Evolutionary conservation across 2,888 invertebrate genomes (phyloP), one percentile per base, ranked within the genome.

Genomic region (Chymomyza amoena): DNA sequence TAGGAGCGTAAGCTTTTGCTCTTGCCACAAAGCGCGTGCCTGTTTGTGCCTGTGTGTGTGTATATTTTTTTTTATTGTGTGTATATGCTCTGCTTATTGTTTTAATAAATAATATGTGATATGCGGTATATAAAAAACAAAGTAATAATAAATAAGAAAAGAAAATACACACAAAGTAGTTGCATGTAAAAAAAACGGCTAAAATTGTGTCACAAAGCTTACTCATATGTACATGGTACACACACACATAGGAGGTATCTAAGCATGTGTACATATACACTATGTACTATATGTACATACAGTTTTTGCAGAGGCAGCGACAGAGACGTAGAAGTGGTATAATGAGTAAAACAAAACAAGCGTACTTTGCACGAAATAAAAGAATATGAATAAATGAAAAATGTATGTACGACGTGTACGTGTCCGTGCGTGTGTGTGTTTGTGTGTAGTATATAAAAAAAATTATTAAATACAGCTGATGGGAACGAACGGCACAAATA

Each of bases 21-120:
- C 51, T 4, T 16, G 70, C 78, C 75, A 78, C 76, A 78, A 75
- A 77, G 68, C 73, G 77, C 76, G 77, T 75, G 78, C 78, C 72
- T 77, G 39, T 45, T 10, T 45, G 39, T 45, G 13, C 13, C 13
- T 45, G 39, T 13, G 39, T 13, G 39, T 7, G 39, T 45, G 13
- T 45, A 13, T 45, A 4, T 25, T 25, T 25, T 25, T 25, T 25
- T 25, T 25, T 25, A 25, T 25, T 25, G 13, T 45, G 39, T 45
- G 13, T 45, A 13, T 13, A 45, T 45, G 13, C 36, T 36, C 36
- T 7, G 36, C 13, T 4, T 45, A 45, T 13, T 45, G 13, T 45
- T 32, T 32, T 32, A 10, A 45, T 45, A 45, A 45, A 45, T 45
- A 45, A 45, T 45, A 45, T 45, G 39, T 13, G 39, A 45, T 15